These are phyloP conservation scores for Xiphophorus couchianus DNA, from an alignment of 2,113 vertebrate species.

Conservation along the genomic window DNA sequence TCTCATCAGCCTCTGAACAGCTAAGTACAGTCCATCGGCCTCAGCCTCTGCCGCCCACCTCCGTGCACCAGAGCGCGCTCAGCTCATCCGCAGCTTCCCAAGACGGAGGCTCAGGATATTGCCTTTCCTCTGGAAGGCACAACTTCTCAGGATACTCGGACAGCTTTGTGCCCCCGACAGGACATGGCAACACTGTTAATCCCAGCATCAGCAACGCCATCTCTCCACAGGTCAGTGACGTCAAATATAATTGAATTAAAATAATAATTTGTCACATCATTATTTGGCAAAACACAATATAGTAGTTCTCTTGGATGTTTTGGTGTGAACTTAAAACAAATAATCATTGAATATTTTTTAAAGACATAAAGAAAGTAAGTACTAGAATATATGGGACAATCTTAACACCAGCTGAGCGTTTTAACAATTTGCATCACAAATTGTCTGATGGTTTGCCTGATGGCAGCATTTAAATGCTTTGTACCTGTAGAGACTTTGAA, in stretches of 20 bases:
- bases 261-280: not conserved
- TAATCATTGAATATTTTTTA: not conserved
- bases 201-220: slow-evolving; percentile 96
- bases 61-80: slow-evolving; percentile 90
- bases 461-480: not conserved
- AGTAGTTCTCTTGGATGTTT: not conserved
- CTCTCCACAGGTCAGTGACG: slow-evolving; percentile 93
- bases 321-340: not conserved
- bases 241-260: not conserved
- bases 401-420: not conserved
- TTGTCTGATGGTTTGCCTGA: not conserved
- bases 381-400: not conserved
- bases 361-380: not conserved
- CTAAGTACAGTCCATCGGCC: slow-evolving; percentile 95
- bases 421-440: not conserved
- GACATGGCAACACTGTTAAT: slow-evolving; percentile 93
- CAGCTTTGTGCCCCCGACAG: slow-evolving; percentile 90
- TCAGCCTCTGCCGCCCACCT: slow-evolving; percentile 97
- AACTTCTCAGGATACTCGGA: slow-evolving; percentile 98
- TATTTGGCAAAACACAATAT: not conserved
- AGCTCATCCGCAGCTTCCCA: slow-evolving; percentile 86
- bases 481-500: not conserved
- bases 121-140: slow-evolving; percentile 93
- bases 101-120: slow-evolving; percentile 93
- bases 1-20: slow-evolving; percentile 86